Evolutionary conservation across 64 coral and sea anemone genomes (phyloP).

Genomic region (Cladopsammia gracilis): DNA sequence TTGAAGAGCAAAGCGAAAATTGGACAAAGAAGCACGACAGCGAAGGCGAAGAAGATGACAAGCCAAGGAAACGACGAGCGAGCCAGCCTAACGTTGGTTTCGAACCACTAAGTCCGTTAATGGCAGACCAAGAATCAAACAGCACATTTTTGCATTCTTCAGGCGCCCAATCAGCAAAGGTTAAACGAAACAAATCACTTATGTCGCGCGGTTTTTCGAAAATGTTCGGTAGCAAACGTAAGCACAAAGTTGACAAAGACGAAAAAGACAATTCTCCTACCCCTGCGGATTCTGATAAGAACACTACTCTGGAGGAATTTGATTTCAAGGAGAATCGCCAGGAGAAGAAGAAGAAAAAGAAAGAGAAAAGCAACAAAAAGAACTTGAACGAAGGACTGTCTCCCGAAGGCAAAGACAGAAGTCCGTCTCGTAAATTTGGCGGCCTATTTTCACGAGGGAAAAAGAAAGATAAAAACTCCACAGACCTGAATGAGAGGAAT

Average conservation of each 20-base stretch:
- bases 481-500: background rate
- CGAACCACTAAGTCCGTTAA: conserved; percentile 1
- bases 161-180: background rate
- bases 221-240: conserved; percentile 27
- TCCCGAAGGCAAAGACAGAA: background rate
- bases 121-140: background rate
- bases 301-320: background rate
- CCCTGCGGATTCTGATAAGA: background rate
- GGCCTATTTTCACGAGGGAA: conserved; percentile 54
- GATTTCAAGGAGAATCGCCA: background rate
- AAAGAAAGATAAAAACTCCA: background rate
- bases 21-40: background rate
- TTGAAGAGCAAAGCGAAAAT: background rate
- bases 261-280: background rate
- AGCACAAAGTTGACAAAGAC: conserved; percentile 12
- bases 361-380: background rate
- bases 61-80: background rate
- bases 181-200: conserved; percentile 9
- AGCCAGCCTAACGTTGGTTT: background rate
- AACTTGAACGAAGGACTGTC: background rate
- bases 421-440: conserved; percentile 14
- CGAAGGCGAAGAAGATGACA: background rate
- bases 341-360: background rate
- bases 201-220: conserved; percentile 21
- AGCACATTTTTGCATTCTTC: background rate